Base-by-base conservation (phyloP, 2,797 vertebrate genomes). In the Spea hammondii region DNA sequence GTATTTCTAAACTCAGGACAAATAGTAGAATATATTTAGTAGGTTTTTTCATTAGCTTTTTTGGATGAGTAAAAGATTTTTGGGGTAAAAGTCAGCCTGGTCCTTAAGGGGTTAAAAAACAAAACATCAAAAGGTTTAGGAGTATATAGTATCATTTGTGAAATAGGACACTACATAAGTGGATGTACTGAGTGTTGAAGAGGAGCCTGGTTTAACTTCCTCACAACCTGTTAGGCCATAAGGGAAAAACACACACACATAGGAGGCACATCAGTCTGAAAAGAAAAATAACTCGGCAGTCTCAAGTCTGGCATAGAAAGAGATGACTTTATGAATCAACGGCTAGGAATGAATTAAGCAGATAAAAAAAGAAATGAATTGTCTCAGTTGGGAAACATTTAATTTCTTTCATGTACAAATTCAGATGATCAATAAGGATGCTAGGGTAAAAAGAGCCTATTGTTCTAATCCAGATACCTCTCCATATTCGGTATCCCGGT, bases 201-300 rank as follows among this genome's bases (percentile, higher is more conserved):
- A 67, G 60, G 65, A 72, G 72, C 59, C 51, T 11, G 54, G 73
- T 66, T 76, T 76, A 48, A 45, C 71, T 13, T 67, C 9, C 76
- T 66, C 68, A 67, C 72, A 64, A 65, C 50, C 49, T 53, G 68
- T 72, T 17, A 17, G 74, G 73, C 65, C 64, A 77, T 50, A 62
- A 71, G 74, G 74, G 64, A 68, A 62, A 81, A 81, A 46, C 70
- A 72, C 79, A 81, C 17, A 17, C 17, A 17, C 17, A 17, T 17
- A 17, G 17, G 17, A 17, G 32, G 32, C 70, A 67, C 74, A 32
- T 45, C 50, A 81, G 59, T 79, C 72, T 74, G 57, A 65, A n/a
- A 46, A 62, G 57, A 54, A 65, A 72, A 65, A 69, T 44, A 49
- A 71, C 47, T 49, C 32, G 2, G 32, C 32, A 32, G 32, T 53